Percentiles rank a stretch among this genome's conserved stretches.
Conservation (phyloP, 2,113 vertebrate genomes). For the Chloropsis cyanopogon region DNA sequence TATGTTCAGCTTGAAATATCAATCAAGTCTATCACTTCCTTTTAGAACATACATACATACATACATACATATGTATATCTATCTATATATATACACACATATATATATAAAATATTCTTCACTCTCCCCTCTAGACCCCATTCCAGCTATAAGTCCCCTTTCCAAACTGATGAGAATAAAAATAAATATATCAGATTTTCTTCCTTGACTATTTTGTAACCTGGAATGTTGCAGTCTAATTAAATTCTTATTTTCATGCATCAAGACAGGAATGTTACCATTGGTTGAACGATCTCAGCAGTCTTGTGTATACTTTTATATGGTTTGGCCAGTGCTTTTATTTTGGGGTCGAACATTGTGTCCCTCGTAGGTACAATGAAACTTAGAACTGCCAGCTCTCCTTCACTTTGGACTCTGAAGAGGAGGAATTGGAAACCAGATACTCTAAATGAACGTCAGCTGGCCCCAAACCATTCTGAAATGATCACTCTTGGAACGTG, state of each 20-base stretch:
- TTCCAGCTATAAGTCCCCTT: neutral
- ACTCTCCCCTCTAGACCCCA: neutral
- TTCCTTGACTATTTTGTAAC: neutral
- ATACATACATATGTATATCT: neutral
- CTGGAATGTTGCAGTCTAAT: neutral
- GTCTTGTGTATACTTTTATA: neutral
- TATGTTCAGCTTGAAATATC: neutral
- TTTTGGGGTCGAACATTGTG: constrained; percentile 39
- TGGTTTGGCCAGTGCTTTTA: constrained; percentile 4
- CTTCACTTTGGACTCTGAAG: neutral
- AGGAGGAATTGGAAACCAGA: neutral
- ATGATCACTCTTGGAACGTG: neutral
- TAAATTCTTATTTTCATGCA: neutral
- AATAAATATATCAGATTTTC: neutral
- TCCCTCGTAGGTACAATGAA: neutral
- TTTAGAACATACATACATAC: neutral
- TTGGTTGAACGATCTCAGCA: neutral
- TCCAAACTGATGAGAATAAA: neutral
- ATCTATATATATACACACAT: neutral
- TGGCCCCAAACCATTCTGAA: constrained; percentile 24
- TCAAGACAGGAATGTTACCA: neutral
- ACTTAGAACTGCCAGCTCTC: neutral
- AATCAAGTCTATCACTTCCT: neutral
- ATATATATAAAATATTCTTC: neutral
- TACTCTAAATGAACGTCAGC: neutral